Percentiles rank a stretch among this genome's conserved stretches.
phyloP scores from a whole-genome alignment of 2,113 vertebrate genomes.

The Zapus hudsonius region DNA sequence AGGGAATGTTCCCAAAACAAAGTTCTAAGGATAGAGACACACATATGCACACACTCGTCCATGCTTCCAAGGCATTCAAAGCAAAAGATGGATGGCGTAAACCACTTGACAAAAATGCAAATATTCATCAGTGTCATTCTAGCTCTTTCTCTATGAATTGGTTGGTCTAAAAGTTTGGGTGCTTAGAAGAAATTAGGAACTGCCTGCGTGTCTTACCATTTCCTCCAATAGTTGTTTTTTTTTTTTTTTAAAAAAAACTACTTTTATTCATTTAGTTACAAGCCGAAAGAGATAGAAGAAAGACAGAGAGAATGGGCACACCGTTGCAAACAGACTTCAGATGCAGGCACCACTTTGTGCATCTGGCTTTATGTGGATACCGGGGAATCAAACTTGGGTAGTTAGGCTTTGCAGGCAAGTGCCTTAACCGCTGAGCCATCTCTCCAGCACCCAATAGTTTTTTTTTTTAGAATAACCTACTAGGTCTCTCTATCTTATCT shows the following conservation, averaged over 20 bases:
- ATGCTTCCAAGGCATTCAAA: neutral
- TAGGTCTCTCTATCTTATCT: neutral
- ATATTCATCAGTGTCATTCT: neutral
- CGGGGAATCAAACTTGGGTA: too few species aligned
- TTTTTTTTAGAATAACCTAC: neutral
- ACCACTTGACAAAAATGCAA: slow-evolving; percentile 1
- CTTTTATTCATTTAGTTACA: too few species aligned
- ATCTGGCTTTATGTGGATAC: too few species aligned
- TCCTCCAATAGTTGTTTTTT: neutral
- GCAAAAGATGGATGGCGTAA: neutral
- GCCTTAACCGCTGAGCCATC: too few species aligned
- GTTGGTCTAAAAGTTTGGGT: neutral
- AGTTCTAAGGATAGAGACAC: slow-evolving; percentile 45
- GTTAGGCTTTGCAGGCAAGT: too few species aligned
- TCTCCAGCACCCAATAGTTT: too few species aligned
- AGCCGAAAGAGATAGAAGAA: too few species aligned
- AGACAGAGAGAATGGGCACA: too few species aligned
- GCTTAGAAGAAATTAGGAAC: neutral
- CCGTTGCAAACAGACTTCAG: too few species aligned
- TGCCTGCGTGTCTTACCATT: neutral
- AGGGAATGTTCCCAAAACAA: slow-evolving; percentile 29
- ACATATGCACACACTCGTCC: neutral
- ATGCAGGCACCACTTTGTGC: too few species aligned
- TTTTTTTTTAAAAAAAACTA: too few species aligned
- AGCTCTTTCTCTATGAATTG: neutral